Base-by-base conservation (phyloP, 2,888 invertebrate species). In the Meghimatium bilineatum region DNA sequence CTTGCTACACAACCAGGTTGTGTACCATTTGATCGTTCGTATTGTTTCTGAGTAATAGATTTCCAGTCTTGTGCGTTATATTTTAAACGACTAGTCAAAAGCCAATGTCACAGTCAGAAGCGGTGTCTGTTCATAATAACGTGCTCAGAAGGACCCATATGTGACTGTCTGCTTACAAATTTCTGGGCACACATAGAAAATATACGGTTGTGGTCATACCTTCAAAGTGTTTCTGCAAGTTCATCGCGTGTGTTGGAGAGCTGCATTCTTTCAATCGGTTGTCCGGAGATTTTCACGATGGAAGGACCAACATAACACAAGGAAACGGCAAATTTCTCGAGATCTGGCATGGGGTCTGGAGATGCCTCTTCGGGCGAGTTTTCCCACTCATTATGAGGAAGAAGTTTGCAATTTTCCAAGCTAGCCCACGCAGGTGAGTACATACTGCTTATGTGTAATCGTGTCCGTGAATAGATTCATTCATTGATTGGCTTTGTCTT, bases 381-480 rank as follows among this genome's bases (percentile, higher is more conserved):
- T 71, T 72, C 72, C 74, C 71, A 72, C 56, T 12, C 82, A 86
- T 79, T 86, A 86, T 86, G 86, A 84, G 86, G 76, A 79, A 69
- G 75, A 83, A 56, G 63, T 71, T 56, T 82, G 71, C 76, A 74
- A 60, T 82, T 78, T 82, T 72, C 71, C 84, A 86, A 74, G 78
- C 86, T 86, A 84, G 86, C 84, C 84, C 76, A 82, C 71, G 75
- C 82, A 86, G 86, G 86, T 86, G 49, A 84, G 86, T 17, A 10
- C 26, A 72, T 20, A 23, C 12, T 44, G 12, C 6, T 44, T 44
- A 44, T 12, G 12, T 44, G 44, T 44, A 8, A 8, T 44, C 12
- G 44, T 44, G 6, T 44, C 12, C 6, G 12, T 44, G 6, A 44
- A 12, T 44, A 12, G 44, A 44, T 44, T 5, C 12, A 8, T 44